phyloP scores from a whole-genome alignment of 1,140 invertebrate genomes.

The Trinorchestia longiramus region DNA sequence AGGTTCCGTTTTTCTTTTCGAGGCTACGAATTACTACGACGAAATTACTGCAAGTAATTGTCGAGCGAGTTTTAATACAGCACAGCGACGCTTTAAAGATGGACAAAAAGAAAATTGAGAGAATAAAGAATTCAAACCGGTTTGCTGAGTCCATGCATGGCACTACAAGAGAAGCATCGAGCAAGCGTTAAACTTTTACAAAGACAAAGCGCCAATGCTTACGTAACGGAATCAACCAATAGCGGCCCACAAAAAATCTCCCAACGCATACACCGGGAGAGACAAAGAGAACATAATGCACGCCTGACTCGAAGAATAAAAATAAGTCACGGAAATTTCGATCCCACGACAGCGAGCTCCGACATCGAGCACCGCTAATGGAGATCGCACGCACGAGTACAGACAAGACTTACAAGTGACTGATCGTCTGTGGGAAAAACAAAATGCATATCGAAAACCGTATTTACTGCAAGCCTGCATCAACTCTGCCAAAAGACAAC shows the following conservation, averaged over 20 bases:
- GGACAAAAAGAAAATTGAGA: not conserved
- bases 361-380: not conserved
- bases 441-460: not conserved
- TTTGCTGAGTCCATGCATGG: not conserved
- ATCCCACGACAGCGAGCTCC: not conserved
- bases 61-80: not conserved
- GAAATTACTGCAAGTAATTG: not conserved
- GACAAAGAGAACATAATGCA: conserved; percentile 1
- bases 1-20: not conserved
- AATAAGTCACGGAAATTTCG: conserved; percentile 1
- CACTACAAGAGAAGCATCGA: not conserved
- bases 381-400: not conserved
- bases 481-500: not conserved
- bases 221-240: not conserved
- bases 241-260: not conserved
- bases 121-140: not conserved
- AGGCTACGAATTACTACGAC: not conserved
- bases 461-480: not conserved
- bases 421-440: not conserved
- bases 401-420: not conserved
- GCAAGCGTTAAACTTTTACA: not conserved
- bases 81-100: not conserved
- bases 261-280: not conserved
- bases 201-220: not conserved
- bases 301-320: not conserved